Evolutionary conservation across 2,888 invertebrate genomes (phyloP).

Genomic region (Drosophila anomalipes): DNA sequence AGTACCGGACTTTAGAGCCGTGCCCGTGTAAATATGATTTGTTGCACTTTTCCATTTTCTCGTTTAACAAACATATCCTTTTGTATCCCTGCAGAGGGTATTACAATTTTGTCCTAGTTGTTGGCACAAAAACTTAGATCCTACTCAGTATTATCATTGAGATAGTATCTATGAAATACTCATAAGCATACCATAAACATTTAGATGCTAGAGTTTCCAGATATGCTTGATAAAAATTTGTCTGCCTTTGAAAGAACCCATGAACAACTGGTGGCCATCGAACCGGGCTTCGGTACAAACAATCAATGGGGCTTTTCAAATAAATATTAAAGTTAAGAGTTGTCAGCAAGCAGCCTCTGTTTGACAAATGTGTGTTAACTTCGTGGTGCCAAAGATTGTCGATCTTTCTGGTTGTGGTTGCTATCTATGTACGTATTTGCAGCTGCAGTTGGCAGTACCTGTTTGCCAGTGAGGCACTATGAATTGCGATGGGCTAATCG

Average conservation of each 20-base stretch:
- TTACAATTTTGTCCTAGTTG: not conserved
- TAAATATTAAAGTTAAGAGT: not conserved
- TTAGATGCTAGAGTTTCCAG: not conserved
- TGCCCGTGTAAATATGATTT: conserved; percentile 25
- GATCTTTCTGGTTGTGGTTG: not conserved
- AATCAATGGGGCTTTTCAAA: not conserved
- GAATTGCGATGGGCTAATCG: conserved; percentile 37
- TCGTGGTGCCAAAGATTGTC: not conserved
- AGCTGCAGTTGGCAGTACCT: conserved; percentile 11
- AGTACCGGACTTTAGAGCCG: conserved; percentile 3
- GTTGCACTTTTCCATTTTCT: conserved; percentile 4
- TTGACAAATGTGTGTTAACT: not conserved
- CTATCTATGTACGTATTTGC: not conserved
- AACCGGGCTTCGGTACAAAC: not conserved
- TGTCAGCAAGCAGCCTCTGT: not conserved
- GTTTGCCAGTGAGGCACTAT: conserved; percentile 14
- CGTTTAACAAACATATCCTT: not conserved
- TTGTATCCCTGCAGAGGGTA: conserved; percentile 4
- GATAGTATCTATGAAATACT: not conserved
- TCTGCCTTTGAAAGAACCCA: not conserved
- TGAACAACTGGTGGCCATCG: not conserved
- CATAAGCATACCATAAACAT: not conserved
- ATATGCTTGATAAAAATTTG: not conserved
- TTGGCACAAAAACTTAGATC: not conserved
- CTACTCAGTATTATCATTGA: not conserved